Evolutionary conservation across 1,140 invertebrate species (phyloP).

Genomic region (Proctacanthus coquilletti): DNA sequence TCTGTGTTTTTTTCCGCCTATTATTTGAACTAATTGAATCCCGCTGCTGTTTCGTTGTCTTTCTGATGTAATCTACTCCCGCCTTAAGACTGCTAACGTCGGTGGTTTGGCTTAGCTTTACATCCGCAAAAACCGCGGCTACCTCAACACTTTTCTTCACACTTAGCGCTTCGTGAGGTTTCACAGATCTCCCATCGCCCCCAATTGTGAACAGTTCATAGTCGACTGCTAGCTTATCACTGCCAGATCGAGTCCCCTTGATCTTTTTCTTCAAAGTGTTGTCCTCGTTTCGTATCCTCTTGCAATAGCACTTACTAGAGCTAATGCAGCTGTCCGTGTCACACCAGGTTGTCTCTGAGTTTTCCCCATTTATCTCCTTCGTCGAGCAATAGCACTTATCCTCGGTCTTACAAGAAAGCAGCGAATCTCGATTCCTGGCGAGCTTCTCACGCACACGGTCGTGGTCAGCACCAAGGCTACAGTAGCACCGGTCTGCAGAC

Average conservation of each 20-base stretch:
- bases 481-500: conserved; percentile 62
- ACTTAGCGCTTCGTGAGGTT: conserved; percentile 54
- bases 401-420: conserved; percentile 31
- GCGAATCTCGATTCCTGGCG: conserved; percentile 19
- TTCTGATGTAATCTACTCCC: neutral
- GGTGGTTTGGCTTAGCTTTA: conserved; percentile 31
- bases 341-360: conserved; percentile 43
- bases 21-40: no score
- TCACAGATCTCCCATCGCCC: conserved; percentile 25
- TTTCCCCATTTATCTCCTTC: conserved; percentile 20
- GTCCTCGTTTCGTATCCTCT: conserved; percentile 26
- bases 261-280: conserved; percentile 5
- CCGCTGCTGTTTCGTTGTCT: conserved; percentile 6
- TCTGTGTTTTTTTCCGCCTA: no score
- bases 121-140: conserved; percentile 65
- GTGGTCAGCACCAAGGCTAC: conserved; percentile 37
- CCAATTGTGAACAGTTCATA: conserved; percentile 45
- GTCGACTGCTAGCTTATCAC: conserved; percentile 51
- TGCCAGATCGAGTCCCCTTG: conserved; percentile 12
- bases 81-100: conserved; percentile 10
- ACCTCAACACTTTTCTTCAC: conserved; percentile 80
- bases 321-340: conserved; percentile 76
- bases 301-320: conserved; percentile 78
- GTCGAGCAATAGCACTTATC: conserved; percentile 55
- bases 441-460: conserved; percentile 16